A percentile compares a stretch with the other conserved stretches of the same genome.
Conservation (phyloP, 2,797 vertebrate species). For the Sebastes trivittatus region DNA sequence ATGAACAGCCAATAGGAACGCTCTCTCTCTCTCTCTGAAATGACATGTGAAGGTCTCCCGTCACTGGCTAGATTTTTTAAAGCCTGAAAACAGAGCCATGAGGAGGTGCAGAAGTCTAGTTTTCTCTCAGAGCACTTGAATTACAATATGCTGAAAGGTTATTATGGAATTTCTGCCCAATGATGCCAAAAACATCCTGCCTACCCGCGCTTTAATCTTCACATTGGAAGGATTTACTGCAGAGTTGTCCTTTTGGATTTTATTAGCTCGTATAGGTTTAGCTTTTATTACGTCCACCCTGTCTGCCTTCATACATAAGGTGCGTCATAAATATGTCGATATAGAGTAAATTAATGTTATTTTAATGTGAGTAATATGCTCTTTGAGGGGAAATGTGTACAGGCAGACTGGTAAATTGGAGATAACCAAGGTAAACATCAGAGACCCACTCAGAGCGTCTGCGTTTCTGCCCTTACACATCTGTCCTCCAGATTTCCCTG, state of each 20-base stretch:
- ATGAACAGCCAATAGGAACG: too few species aligned
- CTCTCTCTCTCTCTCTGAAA: too few species aligned
- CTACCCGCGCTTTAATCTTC: background rate
- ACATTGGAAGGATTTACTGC: slow-evolving; percentile 53
- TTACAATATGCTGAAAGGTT: too few species aligned
- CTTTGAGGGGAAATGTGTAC: slow-evolving; percentile 42
- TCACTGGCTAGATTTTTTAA: too few species aligned
- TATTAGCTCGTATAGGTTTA: slow-evolving; percentile 34
- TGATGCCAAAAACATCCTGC: too few species aligned
- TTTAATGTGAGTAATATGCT: slow-evolving; percentile 43
- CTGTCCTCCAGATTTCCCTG: slow-evolving; percentile 77
- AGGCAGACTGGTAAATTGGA: slow-evolving; percentile 59
- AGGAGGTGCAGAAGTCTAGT: too few species aligned
- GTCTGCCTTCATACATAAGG: slow-evolving; percentile 4
- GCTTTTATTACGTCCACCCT: slow-evolving; percentile 36
- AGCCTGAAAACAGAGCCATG: too few species aligned
- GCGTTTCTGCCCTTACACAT: slow-evolving; percentile 67
- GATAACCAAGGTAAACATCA: slow-evolving; percentile 72
- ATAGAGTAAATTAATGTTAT: slow-evolving; percentile 47
- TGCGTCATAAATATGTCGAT: slow-evolving; percentile 14
- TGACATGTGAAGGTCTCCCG: too few species aligned
- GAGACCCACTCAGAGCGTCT: slow-evolving; percentile 52
- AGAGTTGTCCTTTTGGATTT: slow-evolving; percentile 25
- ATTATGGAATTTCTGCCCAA: too few species aligned
- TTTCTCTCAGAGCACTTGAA: too few species aligned